Percentiles rank a stretch among this genome's conserved stretches.
Evolutionary conservation across 2,113 vertebrate genomes (phyloP).

Genomic region (Peromyscus maniculatus): DNA sequence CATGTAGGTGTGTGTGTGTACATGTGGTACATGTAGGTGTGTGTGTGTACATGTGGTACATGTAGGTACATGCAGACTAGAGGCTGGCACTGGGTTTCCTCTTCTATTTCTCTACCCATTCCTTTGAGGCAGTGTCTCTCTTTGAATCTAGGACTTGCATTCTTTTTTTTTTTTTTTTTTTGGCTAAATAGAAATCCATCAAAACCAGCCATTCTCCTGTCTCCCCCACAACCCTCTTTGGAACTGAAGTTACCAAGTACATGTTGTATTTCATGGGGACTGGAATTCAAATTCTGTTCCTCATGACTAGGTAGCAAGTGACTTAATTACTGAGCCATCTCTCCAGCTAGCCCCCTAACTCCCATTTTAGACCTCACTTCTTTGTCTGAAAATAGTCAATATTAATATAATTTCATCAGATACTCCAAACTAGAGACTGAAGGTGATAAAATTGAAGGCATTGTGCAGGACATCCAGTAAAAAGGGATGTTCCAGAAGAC

Average conservation of each 20-base stretch:
- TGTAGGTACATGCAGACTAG: neutral
- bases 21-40: no score
- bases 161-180: no score
- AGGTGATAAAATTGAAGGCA: neutral
- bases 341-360: neutral
- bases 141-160: neutral
- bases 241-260: neutral
- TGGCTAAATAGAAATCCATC: neutral
- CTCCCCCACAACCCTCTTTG: neutral
- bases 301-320: neutral
- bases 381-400: neutral
- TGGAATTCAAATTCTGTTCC: neutral
- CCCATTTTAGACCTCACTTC: neutral
- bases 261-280: no score
- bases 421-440: neutral
- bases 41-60: neutral
- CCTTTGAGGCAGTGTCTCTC: neutral
- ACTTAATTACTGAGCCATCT: neutral
- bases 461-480: neutral
- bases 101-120: neutral
- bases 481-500: neutral
- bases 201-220: neutral
- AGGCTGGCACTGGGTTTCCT: neutral
- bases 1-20: no score
- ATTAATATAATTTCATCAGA: neutral